Conservation (phyloP, 2,888 invertebrate genomes). For the Xanthostigma xanthostigma region DNA sequence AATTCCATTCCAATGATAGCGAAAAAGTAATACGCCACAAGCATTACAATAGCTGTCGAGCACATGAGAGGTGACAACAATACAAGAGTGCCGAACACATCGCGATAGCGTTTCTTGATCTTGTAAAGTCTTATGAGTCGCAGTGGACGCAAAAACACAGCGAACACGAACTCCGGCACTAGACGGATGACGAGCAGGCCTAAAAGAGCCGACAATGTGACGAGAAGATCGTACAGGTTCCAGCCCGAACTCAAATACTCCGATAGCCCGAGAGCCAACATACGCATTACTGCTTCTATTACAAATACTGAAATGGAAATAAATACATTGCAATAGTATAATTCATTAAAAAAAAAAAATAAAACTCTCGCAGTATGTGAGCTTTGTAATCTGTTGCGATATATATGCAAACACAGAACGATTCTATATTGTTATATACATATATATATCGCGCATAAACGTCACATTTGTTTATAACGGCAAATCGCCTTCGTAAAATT, state of each 20-base stretch:
- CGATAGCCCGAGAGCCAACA: conserved; percentile 53
- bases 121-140: conserved; percentile 57
- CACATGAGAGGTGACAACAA: conserved; percentile 70
- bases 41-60: conserved; percentile 68
- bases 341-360: too few relatives aligned
- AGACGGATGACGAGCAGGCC: conserved; percentile 47
- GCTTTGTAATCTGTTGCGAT: too few relatives aligned
- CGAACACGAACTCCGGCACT: conserved; percentile 49
- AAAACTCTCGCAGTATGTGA: too few relatives aligned
- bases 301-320: conserved; percentile 49
- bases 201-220: conserved; percentile 48
- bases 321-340: conserved; percentile 1
- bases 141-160: conserved; percentile 57
- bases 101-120: conserved; percentile 65
- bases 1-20: conserved; percentile 83
- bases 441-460: too few relatives aligned
- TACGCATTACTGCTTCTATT: conserved; percentile 55
- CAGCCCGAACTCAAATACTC: conserved; percentile 69
- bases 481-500: too few relatives aligned
- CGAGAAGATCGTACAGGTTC: conserved; percentile 67
- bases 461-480: too few relatives aligned
- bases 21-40: conserved; percentile 76
- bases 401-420: too few relatives aligned
- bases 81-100: conserved; percentile 70
- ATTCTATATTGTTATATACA: too few relatives aligned